Percentiles rank a stretch among this genome's conserved stretches.
These are phyloP conservation scores for Pachycephala philippinensis DNA, from an alignment of 2,113 vertebrate species.

Conservation along the genomic window DNA sequence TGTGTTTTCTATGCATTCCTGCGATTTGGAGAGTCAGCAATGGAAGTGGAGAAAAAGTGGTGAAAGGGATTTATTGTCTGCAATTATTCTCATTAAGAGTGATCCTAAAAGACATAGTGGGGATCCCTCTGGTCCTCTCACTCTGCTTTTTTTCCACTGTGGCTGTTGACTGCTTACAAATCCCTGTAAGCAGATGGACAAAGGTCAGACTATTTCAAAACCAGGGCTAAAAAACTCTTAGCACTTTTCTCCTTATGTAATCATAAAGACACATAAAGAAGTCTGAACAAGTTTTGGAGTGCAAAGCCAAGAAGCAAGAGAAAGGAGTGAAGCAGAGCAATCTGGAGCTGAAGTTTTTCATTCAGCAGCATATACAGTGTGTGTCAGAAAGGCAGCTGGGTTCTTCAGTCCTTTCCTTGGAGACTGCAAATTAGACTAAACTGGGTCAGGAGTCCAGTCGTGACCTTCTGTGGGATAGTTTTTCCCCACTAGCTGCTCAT, in stretches of 20 bases:
- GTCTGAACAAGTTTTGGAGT: background rate
- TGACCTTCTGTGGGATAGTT: background rate
- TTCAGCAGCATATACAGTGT: background rate
- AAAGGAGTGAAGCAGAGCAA: background rate
- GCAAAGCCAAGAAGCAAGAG: background rate
- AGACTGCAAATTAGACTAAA: background rate
- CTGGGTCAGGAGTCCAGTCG: fast-evolving
- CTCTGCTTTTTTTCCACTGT: fast-evolving
- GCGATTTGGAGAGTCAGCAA: background rate
- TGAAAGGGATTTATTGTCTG: background rate
- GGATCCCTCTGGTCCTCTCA: background rate
- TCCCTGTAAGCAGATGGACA: background rate
- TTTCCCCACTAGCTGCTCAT: background rate
- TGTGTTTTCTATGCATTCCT: background rate
- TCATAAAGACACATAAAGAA: fast-evolving
- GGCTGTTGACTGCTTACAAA: background rate
- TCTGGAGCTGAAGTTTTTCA: background rate
- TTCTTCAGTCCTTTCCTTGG: background rate
- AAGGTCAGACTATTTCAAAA: background rate
- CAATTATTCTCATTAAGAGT: background rate
- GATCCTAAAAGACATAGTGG: background rate
- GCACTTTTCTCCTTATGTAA: background rate
- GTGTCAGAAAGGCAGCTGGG: fast-evolving
- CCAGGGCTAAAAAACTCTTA: background rate
- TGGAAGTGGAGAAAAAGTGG: background rate